Evolutionary conservation across 2,113 vertebrate species (phyloP).

Genomic region (Chamaea fasciata): DNA sequence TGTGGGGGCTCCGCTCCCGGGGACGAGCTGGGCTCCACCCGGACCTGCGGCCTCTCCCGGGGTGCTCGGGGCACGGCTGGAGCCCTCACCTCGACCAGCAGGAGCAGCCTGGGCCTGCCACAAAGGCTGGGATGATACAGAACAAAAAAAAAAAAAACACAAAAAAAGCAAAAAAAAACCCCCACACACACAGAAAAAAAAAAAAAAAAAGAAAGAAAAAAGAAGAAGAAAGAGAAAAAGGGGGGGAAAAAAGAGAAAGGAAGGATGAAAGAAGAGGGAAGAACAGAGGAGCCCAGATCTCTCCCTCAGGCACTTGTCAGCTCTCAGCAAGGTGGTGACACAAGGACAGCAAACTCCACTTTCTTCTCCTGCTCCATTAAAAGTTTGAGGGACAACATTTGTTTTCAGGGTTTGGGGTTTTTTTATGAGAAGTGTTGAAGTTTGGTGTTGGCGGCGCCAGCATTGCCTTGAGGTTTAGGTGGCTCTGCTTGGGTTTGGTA

Average conservation of each 20-base stretch:
- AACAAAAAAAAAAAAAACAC: not conserved
- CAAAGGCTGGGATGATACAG: not conserved
- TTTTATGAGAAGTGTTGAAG: not conserved
- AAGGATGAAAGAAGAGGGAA: not conserved
- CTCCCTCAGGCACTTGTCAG: not conserved
- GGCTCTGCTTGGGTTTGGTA: not conserved
- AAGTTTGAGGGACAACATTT: not conserved
- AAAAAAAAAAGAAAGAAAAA: no score
- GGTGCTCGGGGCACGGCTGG: not conserved
- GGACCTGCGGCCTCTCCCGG: not conserved
- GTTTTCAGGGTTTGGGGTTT: no score
- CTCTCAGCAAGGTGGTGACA: not conserved
- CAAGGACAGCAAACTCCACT: not conserved
- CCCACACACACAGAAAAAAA: no score
- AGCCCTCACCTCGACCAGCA: accelerated
- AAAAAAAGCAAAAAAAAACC: no score
- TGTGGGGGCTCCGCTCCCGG: not conserved
- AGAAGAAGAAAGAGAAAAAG: no score
- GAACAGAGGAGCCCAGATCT: not conserved
- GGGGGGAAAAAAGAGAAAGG: no score
- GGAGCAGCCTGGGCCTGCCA: not conserved
- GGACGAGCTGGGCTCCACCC: not conserved
- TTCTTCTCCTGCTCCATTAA: not conserved
- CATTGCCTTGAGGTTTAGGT: not conserved
- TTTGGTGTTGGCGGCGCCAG: not conserved